A percentile compares a stretch with the other conserved stretches of the same genome.
phyloP scores from a whole-genome alignment of 2,888 invertebrate species.

The Luperina nickerlii region DNA sequence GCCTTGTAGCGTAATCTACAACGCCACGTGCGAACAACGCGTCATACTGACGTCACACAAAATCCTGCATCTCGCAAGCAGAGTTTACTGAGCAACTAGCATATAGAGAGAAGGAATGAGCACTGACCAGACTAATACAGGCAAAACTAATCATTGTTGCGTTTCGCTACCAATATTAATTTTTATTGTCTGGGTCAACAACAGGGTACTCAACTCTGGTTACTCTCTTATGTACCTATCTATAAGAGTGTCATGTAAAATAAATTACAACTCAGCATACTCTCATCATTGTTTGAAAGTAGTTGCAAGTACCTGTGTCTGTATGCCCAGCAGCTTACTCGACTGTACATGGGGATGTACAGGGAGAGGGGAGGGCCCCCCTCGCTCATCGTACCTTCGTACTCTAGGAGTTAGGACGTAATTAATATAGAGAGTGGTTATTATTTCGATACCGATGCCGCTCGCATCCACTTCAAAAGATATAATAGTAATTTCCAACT shows the following conservation, averaged over 20 bases:
- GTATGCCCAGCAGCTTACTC: slow-evolving; percentile 1
- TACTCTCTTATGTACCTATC: too few species aligned
- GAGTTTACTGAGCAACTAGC: too few species aligned
- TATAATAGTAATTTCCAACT: slow-evolving; percentile 78
- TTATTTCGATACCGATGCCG: slow-evolving; percentile 81
- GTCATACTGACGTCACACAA: too few species aligned
- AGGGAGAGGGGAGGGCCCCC: slow-evolving; percentile 7
- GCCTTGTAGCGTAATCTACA: too few species aligned
- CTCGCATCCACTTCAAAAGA: slow-evolving; percentile 73
- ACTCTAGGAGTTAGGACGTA: slow-evolving; percentile 81
- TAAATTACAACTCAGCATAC: neutral
- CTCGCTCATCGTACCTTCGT: slow-evolving; percentile 71
- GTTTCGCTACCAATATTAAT: neutral
- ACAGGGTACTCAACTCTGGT: too few species aligned
- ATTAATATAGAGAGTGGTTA: slow-evolving; percentile 88
- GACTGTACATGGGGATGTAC: slow-evolving; percentile 6
- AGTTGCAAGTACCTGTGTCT: neutral
- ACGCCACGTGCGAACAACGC: too few species aligned
- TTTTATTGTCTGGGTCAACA: neutral
- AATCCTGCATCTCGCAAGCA: too few species aligned
- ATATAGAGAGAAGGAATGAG: neutral
- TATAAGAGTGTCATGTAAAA: too few species aligned
- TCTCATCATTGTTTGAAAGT: neutral
- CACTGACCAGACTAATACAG: too few species aligned
- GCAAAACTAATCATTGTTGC: neutral